Conservation (phyloP, 2,888 invertebrate genomes). For the Cerastis leucographa region DNA sequence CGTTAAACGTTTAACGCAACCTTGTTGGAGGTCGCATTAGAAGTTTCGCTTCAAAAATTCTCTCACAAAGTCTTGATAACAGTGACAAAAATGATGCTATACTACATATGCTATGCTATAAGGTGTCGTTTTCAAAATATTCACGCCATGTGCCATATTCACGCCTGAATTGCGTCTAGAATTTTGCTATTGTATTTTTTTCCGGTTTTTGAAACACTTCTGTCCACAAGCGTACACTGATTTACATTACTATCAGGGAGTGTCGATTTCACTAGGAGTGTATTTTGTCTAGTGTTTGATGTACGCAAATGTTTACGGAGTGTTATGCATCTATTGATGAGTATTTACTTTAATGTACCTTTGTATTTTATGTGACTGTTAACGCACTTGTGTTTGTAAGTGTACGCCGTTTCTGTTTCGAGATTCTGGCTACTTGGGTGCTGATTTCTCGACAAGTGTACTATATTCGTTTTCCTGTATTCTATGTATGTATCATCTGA, state of each 20-base stretch:
- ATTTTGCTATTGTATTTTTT: not conserved
- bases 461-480: not conserved
- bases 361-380: constrained; percentile 7
- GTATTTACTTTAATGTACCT: constrained; percentile 8
- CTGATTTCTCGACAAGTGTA: not conserved
- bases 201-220: not conserved
- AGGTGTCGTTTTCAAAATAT: not conserved
- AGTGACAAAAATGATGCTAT: not conserved
- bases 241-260: constrained; percentile 10
- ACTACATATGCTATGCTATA: too few species aligned
- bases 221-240: constrained; percentile 20
- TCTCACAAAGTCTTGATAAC: not conserved
- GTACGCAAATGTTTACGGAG: constrained; percentile 18
- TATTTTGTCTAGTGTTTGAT: constrained; percentile 26
- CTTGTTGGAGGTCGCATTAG: too few species aligned
- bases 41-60: too few species aligned
- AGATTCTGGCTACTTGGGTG: too few species aligned
- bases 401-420: not conserved
- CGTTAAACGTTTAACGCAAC: too few species aligned
- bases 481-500: not conserved
- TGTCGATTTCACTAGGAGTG: constrained; percentile 22
- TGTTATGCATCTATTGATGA: constrained; percentile 6
- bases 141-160: not conserved
- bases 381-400: not conserved
- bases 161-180: not conserved